Conservation (phyloP, 1,140 invertebrate species). For the Capitella teleta region DNA sequence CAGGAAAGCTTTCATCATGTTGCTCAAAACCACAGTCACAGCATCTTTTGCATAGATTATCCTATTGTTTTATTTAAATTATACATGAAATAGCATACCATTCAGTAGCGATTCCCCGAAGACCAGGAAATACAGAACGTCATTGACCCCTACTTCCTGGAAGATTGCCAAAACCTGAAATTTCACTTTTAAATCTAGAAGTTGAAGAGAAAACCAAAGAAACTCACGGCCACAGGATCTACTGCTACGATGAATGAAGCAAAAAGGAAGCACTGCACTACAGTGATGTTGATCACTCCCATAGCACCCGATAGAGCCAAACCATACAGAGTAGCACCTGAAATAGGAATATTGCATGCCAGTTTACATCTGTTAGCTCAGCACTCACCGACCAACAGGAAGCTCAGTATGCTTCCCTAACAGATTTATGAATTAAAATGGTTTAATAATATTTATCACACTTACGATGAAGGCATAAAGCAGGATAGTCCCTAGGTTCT, state of each 20-base stretch:
- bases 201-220: no score
- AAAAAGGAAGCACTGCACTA: slow-evolving; percentile 86
- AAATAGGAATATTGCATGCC: no score
- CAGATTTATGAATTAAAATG: no score
- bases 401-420: slow-evolving; percentile 92
- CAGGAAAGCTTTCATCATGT: no score
- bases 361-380: background rate
- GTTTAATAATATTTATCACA: no score
- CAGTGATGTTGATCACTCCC: slow-evolving; percentile 34
- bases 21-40: no score
- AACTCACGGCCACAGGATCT: slow-evolving; percentile 79
- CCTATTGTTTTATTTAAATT: no score
- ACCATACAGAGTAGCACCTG: slow-evolving; percentile 54
- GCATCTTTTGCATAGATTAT: no score
- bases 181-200: no score
- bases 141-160: slow-evolving; percentile 95
- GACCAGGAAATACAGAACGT: slow-evolving; percentile 95
- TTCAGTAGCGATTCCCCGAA: slow-evolving; percentile 98
- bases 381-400: slow-evolving; percentile 73
- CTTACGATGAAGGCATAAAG: slow-evolving; percentile 80
- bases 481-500: slow-evolving; percentile 89
- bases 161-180: slow-evolving; percentile 79
- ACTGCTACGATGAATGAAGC: slow-evolving; percentile 94
- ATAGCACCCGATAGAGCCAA: slow-evolving; percentile 73
- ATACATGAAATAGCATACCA: no score